phyloP scores from a whole-genome alignment of 2,888 invertebrate genomes.

The Heliconius ethilla region DNA sequence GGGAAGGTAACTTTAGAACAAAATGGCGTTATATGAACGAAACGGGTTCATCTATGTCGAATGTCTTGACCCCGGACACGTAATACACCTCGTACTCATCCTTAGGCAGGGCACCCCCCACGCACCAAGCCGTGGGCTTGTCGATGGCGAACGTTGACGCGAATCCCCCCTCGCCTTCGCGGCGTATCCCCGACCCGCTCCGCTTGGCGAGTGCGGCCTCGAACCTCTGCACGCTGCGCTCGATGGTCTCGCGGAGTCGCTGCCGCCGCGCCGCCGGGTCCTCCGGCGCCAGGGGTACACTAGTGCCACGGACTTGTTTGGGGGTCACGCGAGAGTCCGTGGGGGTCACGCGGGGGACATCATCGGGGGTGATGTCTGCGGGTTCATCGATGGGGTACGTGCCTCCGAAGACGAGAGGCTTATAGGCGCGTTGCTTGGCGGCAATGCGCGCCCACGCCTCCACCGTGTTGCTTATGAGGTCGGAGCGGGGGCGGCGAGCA shows the following conservation, averaged over 20 bases:
- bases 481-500: constrained; percentile 62
- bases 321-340: no score
- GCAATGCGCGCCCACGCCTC: constrained; percentile 84
- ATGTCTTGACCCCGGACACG: constrained; percentile 78
- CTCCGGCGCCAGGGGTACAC: not conserved
- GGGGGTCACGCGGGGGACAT: constrained; percentile 12
- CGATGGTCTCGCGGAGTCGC: constrained; percentile 66
- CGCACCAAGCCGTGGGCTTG: constrained; percentile 61
- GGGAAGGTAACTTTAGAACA: no score
- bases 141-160: constrained; percentile 76
- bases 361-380: constrained; percentile 41
- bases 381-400: constrained; percentile 93
- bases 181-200: constrained; percentile 29
- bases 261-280: constrained; percentile 50
- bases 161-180: constrained; percentile 27
- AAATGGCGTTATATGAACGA: constrained; percentile 44
- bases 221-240: constrained; percentile 75
- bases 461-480: constrained; percentile 83
- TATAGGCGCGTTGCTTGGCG: constrained; percentile 72
- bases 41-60: constrained; percentile 82
- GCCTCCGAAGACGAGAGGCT: constrained; percentile 90
- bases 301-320: not conserved
- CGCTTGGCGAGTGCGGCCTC: constrained; percentile 61
- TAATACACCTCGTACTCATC: constrained; percentile 53
- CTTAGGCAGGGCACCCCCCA: constrained; percentile 43